Conservation (phyloP, 2,888 invertebrate species). For the Ptychoptera contaminata region DNA sequence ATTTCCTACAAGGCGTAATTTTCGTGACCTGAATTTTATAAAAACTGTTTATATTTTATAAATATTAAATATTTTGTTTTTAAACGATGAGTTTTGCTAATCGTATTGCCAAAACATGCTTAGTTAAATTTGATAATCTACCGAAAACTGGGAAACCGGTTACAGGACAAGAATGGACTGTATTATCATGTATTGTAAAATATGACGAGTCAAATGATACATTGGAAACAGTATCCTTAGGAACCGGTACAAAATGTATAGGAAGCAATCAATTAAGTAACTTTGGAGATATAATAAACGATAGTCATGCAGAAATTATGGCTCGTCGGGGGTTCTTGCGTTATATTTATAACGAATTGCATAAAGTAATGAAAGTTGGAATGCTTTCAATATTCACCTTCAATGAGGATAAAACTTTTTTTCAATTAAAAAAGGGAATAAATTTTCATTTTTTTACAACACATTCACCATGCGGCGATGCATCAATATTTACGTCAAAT, state of each 20-base stretch:
- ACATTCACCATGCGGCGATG: constrained; percentile 87
- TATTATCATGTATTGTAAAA: constrained; percentile 56
- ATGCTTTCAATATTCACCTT: constrained; percentile 25
- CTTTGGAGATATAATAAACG: constrained; percentile 59
- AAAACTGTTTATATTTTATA: too few species aligned
- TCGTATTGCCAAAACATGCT: too few species aligned
- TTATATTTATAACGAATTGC: constrained; percentile 53
- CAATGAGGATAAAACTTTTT: constrained; percentile 22
- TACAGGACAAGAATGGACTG: constrained; percentile 59
- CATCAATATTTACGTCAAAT: constrained; percentile 51
- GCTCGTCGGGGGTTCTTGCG: constrained; percentile 67
- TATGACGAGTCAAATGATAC: constrained; percentile 26
- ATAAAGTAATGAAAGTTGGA: constrained; percentile 13
- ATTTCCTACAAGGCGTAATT: too few species aligned
- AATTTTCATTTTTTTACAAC: constrained; percentile 74
- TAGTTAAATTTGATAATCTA: constrained; percentile 24
- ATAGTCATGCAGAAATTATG: constrained; percentile 85
- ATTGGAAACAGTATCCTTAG: constrained; percentile 57
- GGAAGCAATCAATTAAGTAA: constrained; percentile 50
- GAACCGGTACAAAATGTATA: constrained; percentile 85
- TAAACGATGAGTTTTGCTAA: too few species aligned
- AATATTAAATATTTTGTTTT: too few species aligned
- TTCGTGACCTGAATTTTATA: too few species aligned
- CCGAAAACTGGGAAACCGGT: constrained; percentile 71
- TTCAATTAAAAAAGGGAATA: constrained; percentile 38